Percentiles rank a stretch among this genome's conserved stretches.
phyloP scores from a whole-genome alignment of 2,113 vertebrate species.

The Turnix velox region DNA sequence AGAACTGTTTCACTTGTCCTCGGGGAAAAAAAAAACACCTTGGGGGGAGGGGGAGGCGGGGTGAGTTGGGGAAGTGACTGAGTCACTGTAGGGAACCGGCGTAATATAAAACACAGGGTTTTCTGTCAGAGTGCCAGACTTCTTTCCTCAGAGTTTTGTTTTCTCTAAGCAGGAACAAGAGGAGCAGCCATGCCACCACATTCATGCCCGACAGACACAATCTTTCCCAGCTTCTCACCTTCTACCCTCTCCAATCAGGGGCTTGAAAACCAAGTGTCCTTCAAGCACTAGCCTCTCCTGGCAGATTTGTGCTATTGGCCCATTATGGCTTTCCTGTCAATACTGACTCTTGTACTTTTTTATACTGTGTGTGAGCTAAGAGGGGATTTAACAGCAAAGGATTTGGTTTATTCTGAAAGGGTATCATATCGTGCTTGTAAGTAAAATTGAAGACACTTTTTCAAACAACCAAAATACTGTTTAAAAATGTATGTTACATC shows the following conservation, averaged over 20 bases:
- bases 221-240: background rate
- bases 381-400: background rate
- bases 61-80: conserved; percentile 15
- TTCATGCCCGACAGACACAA: background rate
- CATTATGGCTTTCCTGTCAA: background rate
- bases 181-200: background rate
- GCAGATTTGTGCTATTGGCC: background rate
- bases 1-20: conserved; percentile 35
- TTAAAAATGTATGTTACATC: background rate
- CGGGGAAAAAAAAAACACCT: conserved; percentile 42
- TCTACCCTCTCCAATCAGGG: background rate
- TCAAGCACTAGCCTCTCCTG: background rate
- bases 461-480: background rate
- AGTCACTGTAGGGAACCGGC: conserved; percentile 32
- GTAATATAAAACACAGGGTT: conserved; percentile 45
- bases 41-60: too few species aligned
- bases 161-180: conserved; percentile 46
- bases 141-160: conserved; percentile 46
- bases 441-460: background rate
- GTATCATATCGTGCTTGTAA: background rate
- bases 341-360: background rate
- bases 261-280: background rate
- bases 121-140: conserved; percentile 54
- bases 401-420: background rate
- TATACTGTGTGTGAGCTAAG: background rate